These are phyloP conservation scores for Elgonia sp. DNA, from an alignment of 2,888 invertebrate species.

Conservation along the genomic window DNA sequence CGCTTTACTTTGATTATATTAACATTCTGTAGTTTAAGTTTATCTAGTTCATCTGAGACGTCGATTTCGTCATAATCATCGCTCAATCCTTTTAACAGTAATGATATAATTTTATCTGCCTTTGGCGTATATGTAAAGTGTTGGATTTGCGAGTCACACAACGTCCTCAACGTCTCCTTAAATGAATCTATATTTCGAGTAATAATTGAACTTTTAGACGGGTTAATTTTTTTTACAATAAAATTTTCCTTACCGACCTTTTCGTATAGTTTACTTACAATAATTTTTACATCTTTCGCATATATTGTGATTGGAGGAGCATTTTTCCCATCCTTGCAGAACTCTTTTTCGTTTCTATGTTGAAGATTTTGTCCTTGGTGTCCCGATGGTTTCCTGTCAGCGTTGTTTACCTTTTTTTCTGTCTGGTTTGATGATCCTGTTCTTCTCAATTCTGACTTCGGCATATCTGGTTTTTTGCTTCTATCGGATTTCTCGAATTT, in stretches of 20 bases:
- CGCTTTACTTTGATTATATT: slow-evolving; percentile 53
- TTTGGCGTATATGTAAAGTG: slow-evolving; percentile 47
- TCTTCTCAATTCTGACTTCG: no score
- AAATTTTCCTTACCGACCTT: slow-evolving; percentile 13
- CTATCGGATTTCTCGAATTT: neutral
- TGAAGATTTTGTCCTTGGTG: slow-evolving; percentile 15
- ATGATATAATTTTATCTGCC: slow-evolving; percentile 21
- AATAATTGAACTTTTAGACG: neutral
- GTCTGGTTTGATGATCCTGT: neutral
- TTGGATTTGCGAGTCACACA: slow-evolving; percentile 3
- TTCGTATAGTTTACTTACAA: slow-evolving; percentile 4
- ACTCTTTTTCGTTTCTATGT: neutral
- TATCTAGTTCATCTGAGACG: neutral
- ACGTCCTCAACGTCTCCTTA: neutral
- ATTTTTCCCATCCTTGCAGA: neutral
- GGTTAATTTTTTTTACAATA: slow-evolving; percentile 37
- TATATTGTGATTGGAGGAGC: slow-evolving; percentile 40
- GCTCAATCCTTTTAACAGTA: slow-evolving; percentile 16
- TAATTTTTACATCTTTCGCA: slow-evolving; percentile 18
- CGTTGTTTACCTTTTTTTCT: neutral
- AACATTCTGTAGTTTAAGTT: slow-evolving; percentile 6
- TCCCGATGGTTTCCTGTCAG: neutral
- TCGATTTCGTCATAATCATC: slow-evolving; percentile 8
- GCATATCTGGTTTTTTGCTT: no score
- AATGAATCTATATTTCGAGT: neutral